A percentile compares a stretch with the other conserved stretches of the same genome.
Conservation (phyloP, 2,888 invertebrate genomes). For the Callinectes sapidus region DNA sequence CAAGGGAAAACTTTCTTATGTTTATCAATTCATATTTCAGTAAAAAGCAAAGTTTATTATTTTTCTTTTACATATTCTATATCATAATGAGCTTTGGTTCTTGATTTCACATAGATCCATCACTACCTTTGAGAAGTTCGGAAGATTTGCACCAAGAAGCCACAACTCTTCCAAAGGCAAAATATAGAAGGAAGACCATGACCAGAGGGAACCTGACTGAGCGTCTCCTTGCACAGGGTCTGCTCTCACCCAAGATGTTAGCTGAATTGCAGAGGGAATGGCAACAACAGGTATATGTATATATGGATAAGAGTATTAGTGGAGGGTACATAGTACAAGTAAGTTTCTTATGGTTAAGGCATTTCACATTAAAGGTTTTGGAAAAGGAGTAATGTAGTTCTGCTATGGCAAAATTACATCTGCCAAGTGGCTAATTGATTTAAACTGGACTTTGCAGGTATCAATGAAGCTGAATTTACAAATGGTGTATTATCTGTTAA, state of each 20-base stretch:
- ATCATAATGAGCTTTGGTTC: background rate
- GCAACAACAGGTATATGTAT: constrained; percentile 74
- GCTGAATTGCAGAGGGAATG: constrained; percentile 89
- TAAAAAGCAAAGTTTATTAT: background rate
- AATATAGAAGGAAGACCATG: constrained; percentile 22
- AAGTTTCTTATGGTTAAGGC: no score
- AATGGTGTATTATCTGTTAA: no score
- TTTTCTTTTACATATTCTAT: background rate
- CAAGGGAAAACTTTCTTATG: background rate
- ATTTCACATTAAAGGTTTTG: no score
- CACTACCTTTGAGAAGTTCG: background rate
- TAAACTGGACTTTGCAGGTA: no score
- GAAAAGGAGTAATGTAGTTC: no score
- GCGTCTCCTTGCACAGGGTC: constrained; percentile 85
- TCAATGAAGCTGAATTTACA: no score
- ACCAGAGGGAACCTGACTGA: constrained; percentile 82
- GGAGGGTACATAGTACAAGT: no score
- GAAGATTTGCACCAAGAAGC: background rate
- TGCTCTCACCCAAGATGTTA: constrained; percentile 90
- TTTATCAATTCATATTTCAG: no score
- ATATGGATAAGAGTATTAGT: no score
- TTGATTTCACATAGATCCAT: background rate
- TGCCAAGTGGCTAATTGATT: no score
- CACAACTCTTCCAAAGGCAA: background rate
- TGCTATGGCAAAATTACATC: no score